Base-by-base conservation (phyloP, 1,140 invertebrate genomes). In the Phymastichus coffea region DNA sequence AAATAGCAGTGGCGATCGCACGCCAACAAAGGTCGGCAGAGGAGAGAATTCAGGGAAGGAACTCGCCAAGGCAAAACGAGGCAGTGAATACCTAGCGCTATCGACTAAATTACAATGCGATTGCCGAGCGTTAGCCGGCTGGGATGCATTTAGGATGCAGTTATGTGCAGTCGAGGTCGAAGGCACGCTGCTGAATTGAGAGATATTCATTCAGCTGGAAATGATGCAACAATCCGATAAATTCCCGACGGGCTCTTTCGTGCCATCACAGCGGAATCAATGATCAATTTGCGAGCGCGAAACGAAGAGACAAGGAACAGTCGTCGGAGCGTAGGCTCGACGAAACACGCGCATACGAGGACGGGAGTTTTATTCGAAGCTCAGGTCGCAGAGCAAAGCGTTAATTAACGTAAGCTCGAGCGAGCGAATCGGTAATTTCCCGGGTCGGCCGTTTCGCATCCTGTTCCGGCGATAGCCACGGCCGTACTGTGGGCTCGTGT, bases 361-460 rank as follows among this genome's bases (percentile, higher is more conserved):
- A n/a, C n/a, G n/a, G n/a, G n/a, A n/a, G n/a, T n/a, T n/a, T n/a
- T n/a, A n/a, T n/a, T n/a, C n/a, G n/a, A n/a, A n/a, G n/a, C n/a
- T n/a, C n/a, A n/a, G n/a, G n/a, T n/a, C n/a, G n/a, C n/a, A n/a
- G 7, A 28, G 40, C 28, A 20, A 47, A 46, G 43, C 54, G 43
- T 56, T 56, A 56, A 56, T 56, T 56, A 56, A 56, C 30, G 54
- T 47, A 47, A 47, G 30, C 41, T 25, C 43, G 12, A n/a, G n/a
- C n/a, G n/a, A n/a, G 30, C 30, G 54, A 47, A 47, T 56, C 54
- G 54, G 43, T 46, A 56, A 47, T 47, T 56, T 47, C 30, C 43
- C 30, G 53, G 28, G 53, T 41, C 23, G 40, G 19, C 19, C 40
- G 28, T 55, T 55, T 54, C 17, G 52, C 41, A 54, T 61, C 26